A percentile compares a stretch with the other conserved stretches of the same genome.
Conservation (phyloP, 2,888 invertebrate genomes). For the Acleris literana region DNA sequence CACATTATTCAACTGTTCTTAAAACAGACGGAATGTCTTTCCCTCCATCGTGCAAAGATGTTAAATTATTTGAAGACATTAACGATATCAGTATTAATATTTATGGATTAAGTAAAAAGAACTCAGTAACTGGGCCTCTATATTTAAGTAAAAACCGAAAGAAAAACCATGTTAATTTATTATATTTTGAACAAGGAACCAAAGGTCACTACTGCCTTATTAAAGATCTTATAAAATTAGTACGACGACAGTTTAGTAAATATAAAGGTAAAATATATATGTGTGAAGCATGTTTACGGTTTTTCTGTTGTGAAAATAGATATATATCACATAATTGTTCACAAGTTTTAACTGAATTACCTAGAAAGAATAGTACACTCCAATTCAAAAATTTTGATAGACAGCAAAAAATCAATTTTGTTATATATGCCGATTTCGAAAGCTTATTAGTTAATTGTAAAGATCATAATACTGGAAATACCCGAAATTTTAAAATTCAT, state of each 20-base stretch:
- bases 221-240: slow-evolving; percentile 3
- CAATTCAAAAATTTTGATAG: too few species aligned
- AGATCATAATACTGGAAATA: slow-evolving; percentile 6
- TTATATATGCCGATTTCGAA: slow-evolving; percentile 1
- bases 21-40: neutral
- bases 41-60: neutral
- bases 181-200: slow-evolving; percentile 1
- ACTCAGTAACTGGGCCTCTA: slow-evolving; percentile 1
- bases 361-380: neutral
- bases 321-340: slow-evolving; percentile 6
- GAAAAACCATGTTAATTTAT: neutral
- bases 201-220: slow-evolving; percentile 8
- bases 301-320: too few species aligned
- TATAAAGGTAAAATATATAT: too few species aligned
- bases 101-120: slow-evolving; percentile 8
- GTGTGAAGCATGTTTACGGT: too few species aligned
- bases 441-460: slow-evolving; percentile 1
- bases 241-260: neutral
- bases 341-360: slow-evolving; percentile 7
- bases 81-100: slow-evolving; percentile 13
- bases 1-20: slow-evolving; percentile 5
- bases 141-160: neutral
- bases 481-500: neutral
- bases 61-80: slow-evolving; percentile 13
- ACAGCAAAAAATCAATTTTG: too few species aligned